A percentile compares a stretch with the other conserved stretches of the same genome.
Conservation (phyloP, 2,113 vertebrate species). For the Circaetus cinerascens region DNA sequence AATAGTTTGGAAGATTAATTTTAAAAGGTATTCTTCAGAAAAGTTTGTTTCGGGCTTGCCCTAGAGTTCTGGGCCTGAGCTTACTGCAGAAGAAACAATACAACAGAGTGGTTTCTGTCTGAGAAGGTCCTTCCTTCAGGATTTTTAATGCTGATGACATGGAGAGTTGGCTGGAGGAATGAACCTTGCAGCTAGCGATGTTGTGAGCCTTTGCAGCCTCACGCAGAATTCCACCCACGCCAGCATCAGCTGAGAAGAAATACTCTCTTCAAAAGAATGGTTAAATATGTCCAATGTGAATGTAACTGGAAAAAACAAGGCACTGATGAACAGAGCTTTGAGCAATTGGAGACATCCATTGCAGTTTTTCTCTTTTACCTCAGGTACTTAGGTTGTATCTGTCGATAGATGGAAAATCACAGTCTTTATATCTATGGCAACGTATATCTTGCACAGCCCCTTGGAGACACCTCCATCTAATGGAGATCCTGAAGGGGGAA, state of each 20-base stretch:
- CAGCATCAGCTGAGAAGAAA: not conserved
- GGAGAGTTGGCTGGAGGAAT: not conserved
- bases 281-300: not conserved
- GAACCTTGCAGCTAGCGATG: not conserved
- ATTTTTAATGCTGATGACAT: not conserved
- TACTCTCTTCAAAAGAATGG: not conserved
- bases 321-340: not conserved
- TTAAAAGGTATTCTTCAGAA: not conserved
- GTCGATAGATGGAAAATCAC: not conserved
- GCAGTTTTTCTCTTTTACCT: not conserved
- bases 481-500: not conserved
- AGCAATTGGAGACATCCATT: not conserved
- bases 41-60: not conserved
- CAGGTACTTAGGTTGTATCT: not conserved
- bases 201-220: not conserved
- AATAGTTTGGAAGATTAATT: not conserved
- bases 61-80: not conserved
- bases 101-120: not conserved
- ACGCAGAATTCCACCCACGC: not conserved
- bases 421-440: not conserved
- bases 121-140: not conserved
- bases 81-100: not conserved
- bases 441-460: not conserved
- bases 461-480: not conserved
- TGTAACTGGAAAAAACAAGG: not conserved